phyloP scores from a whole-genome alignment of 2,113 vertebrate genomes.

The Scalopus aquaticus region DNA sequence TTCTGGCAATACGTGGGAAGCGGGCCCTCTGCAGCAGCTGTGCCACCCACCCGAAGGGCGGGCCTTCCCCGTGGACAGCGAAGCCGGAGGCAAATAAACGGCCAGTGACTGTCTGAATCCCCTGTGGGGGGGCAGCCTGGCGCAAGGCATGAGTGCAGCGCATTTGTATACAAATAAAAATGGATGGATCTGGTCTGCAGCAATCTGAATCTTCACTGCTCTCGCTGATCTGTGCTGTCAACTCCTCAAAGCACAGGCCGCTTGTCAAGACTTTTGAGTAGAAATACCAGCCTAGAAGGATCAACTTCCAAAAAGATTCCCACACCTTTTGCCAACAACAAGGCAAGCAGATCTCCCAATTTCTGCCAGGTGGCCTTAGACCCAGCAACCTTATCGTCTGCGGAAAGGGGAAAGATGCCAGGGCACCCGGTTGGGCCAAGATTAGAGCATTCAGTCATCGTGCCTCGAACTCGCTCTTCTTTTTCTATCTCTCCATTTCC shows the following conservation, averaged over 20 bases:
- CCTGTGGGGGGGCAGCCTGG: no score
- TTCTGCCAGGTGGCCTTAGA: neutral
- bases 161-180: conserved; percentile 83
- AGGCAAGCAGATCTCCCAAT: neutral
- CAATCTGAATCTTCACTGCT: neutral
- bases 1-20: conserved; percentile 81
- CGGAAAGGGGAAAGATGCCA: neutral
- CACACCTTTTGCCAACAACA: neutral
- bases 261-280: neutral
- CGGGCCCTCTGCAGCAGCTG: conserved; percentile 77
- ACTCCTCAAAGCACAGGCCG: neutral
- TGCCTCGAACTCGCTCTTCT: neutral
- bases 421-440: neutral
- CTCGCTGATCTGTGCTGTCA: conserved; percentile 23
- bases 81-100: conserved; percentile 81
- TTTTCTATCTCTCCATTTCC: conserved; percentile 12
- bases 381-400: neutral
- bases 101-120: no score
- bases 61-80: conserved; percentile 79
- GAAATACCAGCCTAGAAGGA: conserved; percentile 3
- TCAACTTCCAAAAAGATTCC: neutral
- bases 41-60: conserved; percentile 81
- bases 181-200: conserved; percentile 65
- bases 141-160: conserved; percentile 75
- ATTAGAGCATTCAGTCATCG: neutral